Evolutionary conservation across 1,140 invertebrate species (phyloP), one percentile per base, ranked within the genome.

Genomic region (Mamestra configurata): DNA sequence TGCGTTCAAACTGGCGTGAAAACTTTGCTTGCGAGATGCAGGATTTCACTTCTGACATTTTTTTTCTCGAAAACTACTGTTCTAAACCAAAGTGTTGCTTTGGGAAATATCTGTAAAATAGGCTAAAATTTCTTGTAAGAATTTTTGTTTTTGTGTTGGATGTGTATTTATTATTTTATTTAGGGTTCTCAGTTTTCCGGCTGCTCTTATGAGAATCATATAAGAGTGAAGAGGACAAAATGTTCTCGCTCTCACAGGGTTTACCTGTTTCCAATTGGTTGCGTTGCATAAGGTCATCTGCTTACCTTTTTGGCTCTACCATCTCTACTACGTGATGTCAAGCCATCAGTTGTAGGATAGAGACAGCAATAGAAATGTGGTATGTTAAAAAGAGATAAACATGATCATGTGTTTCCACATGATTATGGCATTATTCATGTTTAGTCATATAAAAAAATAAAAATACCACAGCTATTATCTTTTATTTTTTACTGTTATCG

Each of bases 11-110:
- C 22, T 1, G 3, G 0, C 15, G 10, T 6, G 83, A 87, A 90
- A 89, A 89, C 73, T 86, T 87, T 46, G 49, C 82, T 89, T 90
- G 72, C 86, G 91, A 81, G 92, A 85, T 90, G 79, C 78, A 94
- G 90, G 75, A 86, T 64, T 59, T 7, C 13, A 70, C 31, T 46
- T 77, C 61, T 15, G 46, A 35, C 13, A 75, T 43, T 75, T 75
- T 40, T 24, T 75, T 15, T 8, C 20, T 8, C 4, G 0, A 22
- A 57, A 24, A 24, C n/a, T 37, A 7, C 18, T 18, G 1, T 10
- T 18, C 1, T 7, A 18, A 40, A 27, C 20, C 13, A 24, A 11
- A 15, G n/a, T 24, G 18, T 59, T 43, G 22, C 1, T 13, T 24
- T 43, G 15, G 1, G 6, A 22, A 43, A 46, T 5, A 24, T 37